Conservation (phyloP, 2,888 invertebrate genomes). For the Erebia palarica region DNA sequence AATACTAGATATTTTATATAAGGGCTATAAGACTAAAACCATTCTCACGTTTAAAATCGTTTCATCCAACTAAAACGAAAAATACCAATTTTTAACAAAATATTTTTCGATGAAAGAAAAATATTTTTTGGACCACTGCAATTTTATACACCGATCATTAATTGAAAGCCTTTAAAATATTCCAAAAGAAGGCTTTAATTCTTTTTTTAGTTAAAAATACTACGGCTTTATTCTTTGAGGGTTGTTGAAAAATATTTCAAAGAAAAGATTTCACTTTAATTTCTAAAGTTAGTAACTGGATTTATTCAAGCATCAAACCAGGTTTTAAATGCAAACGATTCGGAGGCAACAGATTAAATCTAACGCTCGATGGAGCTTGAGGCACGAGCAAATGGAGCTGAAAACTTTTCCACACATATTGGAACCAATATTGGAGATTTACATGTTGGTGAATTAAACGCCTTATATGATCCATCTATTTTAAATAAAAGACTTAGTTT, state of each 20-base stretch:
- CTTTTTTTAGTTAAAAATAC: background rate
- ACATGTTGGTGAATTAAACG: background rate
- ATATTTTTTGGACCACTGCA: background rate
- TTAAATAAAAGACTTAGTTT: too few species aligned
- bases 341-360: constrained; percentile 31
- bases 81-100: background rate
- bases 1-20: too few species aligned
- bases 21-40: too few species aligned
- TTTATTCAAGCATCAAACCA: constrained; percentile 29
- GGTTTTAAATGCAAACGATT: constrained; percentile 30
- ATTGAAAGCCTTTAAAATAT: background rate
- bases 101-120: background rate
- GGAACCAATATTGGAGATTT: constrained; percentile 22
- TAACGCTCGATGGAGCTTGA: constrained; percentile 34
- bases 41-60: too few species aligned
- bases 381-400: constrained; percentile 32
- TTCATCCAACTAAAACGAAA: background rate
- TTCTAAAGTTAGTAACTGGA: constrained; percentile 16
- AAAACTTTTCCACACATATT: constrained; percentile 29
- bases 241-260: constrained; percentile 6
- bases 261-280: constrained; percentile 6
- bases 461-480: too few species aligned
- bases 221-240: background rate
- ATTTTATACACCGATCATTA: background rate
- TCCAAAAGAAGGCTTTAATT: background rate